Percentiles rank a stretch among this genome's conserved stretches.
phyloP scores from a whole-genome alignment of 2,797 vertebrate genomes.

The Pseudomugil gertrudae region DNA sequence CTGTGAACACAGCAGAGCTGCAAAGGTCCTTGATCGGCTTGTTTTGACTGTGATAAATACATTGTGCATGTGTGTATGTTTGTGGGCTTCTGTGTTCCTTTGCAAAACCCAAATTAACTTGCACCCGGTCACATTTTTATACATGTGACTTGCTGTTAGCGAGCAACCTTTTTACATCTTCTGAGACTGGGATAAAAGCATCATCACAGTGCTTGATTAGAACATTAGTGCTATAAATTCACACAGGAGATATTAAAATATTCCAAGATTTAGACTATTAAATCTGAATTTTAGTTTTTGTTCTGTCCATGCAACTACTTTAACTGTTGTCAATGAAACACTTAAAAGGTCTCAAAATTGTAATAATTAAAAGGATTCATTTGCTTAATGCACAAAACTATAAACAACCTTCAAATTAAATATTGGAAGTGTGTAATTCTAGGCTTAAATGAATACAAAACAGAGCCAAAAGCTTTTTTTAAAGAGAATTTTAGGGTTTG shows the following conservation, averaged over 20 bases:
- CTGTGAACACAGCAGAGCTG: slow-evolving; percentile 42
- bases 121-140: slow-evolving; percentile 62
- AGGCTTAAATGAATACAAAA: too few relatives aligned
- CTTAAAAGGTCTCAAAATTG: neutral
- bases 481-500: too few relatives aligned
- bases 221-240: too few relatives aligned
- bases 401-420: neutral
- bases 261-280: neutral
- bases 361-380: neutral
- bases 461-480: too few relatives aligned
- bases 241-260: neutral
- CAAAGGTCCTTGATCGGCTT: slow-evolving; percentile 65
- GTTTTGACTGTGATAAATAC: slow-evolving; percentile 78
- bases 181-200: neutral
- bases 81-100: slow-evolving; percentile 30
- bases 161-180: slow-evolving; percentile 16
- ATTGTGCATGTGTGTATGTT: slow-evolving; percentile 31
- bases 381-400: neutral
- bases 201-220: neutral
- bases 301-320: neutral
- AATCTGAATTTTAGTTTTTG: neutral
- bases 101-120: slow-evolving; percentile 52
- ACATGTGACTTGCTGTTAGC: slow-evolving; percentile 26
- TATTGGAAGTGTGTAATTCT: neutral
- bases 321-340: neutral